These are phyloP conservation scores for Polyodon spathula DNA, from an alignment of 2,113 vertebrate genomes.

Conservation along the genomic window DNA sequence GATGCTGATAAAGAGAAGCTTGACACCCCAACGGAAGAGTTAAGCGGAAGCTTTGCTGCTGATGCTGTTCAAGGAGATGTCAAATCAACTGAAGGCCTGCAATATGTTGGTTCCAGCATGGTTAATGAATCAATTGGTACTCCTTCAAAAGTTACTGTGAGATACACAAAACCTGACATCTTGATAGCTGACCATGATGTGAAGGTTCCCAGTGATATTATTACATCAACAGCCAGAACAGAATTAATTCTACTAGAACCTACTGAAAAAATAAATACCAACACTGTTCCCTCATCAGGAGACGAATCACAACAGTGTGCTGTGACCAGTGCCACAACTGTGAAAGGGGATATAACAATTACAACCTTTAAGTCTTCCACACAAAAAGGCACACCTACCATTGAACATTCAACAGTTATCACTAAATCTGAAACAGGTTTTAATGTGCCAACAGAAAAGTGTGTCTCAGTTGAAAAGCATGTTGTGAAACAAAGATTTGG, in stretches of 20 bases:
- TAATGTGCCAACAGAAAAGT: constrained; percentile 11
- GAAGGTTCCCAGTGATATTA: constrained; percentile 32
- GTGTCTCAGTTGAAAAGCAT: constrained; percentile 33
- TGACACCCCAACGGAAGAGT: constrained; percentile 10
- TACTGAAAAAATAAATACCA: constrained; percentile 39
- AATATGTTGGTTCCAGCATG: constrained; percentile 53
- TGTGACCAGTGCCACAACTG: not conserved
- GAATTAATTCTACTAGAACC: constrained; percentile 48
- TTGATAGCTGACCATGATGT: constrained; percentile 28
- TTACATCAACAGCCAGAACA: constrained; percentile 48
- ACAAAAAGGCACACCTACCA: constrained; percentile 43
- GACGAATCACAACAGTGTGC: constrained; percentile 40
- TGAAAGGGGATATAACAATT: constrained; percentile 14
- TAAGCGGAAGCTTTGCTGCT: constrained; percentile 28
- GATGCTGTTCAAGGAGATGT: constrained; percentile 34
- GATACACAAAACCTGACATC: constrained; percentile 41
- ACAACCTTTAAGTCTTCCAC: constrained; percentile 47
- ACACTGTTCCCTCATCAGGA: constrained; percentile 46
- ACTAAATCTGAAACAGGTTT: constrained; percentile 31
- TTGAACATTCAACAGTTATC: constrained; percentile 40
- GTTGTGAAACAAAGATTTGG: constrained; percentile 36
- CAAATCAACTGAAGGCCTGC: constrained; percentile 57
- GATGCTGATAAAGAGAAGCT: constrained; percentile 15
- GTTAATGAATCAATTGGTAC: constrained; percentile 50
- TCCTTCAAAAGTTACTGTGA: constrained; percentile 55